Base-by-base conservation (phyloP, 1,140 invertebrate species). In the Camponotus floridanus region DNA sequence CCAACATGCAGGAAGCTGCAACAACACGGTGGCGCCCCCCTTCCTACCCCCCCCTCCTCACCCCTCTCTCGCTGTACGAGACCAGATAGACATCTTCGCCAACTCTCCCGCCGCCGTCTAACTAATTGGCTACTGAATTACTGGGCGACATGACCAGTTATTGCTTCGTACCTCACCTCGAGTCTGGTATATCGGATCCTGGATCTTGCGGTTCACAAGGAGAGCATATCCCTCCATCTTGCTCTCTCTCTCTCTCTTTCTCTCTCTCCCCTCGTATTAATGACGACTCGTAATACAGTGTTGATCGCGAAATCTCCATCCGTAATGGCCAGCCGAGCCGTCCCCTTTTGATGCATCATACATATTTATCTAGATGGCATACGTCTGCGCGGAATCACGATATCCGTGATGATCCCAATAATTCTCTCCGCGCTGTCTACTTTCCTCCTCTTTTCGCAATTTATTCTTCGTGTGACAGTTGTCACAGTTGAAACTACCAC, bases 121-220 rank as follows among this genome's bases (percentile, higher is more conserved):
- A 93, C 92, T 93, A 93, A 93, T 93, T 93, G 92, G 93, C 93
- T 93, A 93, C 92, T 93, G 92, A 93, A 93, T 93, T 93, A 93
- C 90, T 91, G 90, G 90, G 86, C 91, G 89, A 93, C 91, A 93
- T 90, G 92, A 91, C 86, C 87, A 92, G 90, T 93, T 92, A 92
- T 92, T 92, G 92, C 92, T 92, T 90, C 90, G 88, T 91, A 90
- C 89, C 90, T 91, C 85, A 89, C 86, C 91, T 91, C 90, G 61
- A 33, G 76, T 51, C 48, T 70, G 57, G 45, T 88, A 85, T 91
- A 91, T 91, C 90, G 85, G 84, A 88, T 84, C 70, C 83, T 85
- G 87, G 57, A 91, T 91, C 90, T 91, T 81, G 81, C 84, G 73
- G 68, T 85, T 91, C 76, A 76, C 48, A 18, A 83, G 55, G 36